Evolutionary conservation across 2,888 invertebrate genomes (phyloP), one percentile per base, ranked within the genome.

Genomic region (Oligia latruncula): DNA sequence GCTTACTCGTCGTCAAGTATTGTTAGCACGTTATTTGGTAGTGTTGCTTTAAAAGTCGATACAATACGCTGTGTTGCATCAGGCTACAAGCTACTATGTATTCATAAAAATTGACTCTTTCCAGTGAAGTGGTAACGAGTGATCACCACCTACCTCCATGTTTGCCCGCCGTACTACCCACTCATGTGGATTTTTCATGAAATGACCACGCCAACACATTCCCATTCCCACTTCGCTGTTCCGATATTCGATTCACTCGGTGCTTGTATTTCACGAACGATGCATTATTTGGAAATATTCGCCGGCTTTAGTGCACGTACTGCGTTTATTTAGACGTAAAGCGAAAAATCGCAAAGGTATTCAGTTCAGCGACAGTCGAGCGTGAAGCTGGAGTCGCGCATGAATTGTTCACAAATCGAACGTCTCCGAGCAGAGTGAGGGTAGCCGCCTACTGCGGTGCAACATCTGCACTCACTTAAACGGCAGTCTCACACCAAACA

Each of bases 251-350:
- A 70, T 68, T 75, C 74, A 55, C 29, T 62, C 62, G 62, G 20
- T 49, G 40, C 66, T 79, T 67, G n/a, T 68, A 62, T 84, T 76
- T 75, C 64, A 77, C 64, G 55, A 60, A 66, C 74, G 68, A 71
- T 89, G 87, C 85, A 87, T 85, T 86, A 90, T 89, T 88, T 75
- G 70, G 13, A 74, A 71, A 78, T 52, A 77, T 80, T 76, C 40
- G 71, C 73, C 40, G 58, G 65, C 60, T 75, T 77, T 60, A 20
- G 78, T 81, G 83, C 78, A 84, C 85, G 67, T 74, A 64, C 67
- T 67, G 64, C 65, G 85, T 90, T 89, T 90, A 89, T 89, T 87
- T 86, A 82, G 73, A 83, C 81, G 77, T 84, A 71, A 84, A 88
- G 79, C 82, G 80, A 75, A 81, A 29, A 86, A 89, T 90, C 73